Base-by-base conservation (phyloP, 2,113 vertebrate species). In the Ictalurus punctatus region DNA sequence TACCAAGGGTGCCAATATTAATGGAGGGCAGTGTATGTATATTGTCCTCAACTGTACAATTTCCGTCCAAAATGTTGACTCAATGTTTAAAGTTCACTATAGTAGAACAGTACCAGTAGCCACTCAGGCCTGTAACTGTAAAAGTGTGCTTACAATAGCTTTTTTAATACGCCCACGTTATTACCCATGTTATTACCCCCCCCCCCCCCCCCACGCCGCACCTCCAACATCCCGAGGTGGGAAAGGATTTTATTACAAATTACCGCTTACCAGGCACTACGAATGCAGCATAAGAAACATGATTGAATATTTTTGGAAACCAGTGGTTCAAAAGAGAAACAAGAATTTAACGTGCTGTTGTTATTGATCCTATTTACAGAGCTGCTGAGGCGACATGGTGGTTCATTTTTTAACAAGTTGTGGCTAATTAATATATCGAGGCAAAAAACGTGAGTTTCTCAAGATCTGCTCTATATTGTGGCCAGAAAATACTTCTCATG, bases 291-390 rank as follows among this genome's bases (percentile, higher is more conserved):
- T 40, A 44, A 76, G 73, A 17, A 44, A 76, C 19, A 44, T 23
- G 2, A 76, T 10, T 44, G 19, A 9, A 76, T 44, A 10, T 76
- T 76, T 76, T 17, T 30, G 27, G 30, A 4, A n/a, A 30, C 6
- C 44, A 56, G 27, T 56, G 56, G 73, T 54, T n/a, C 54, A 69
- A 58, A 67, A 54, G 86, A 80, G 61, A 73, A 86, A 87, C 82
- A 30, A 10, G 10, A n/a, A 21, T 80, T 89, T 90, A 91, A 92
- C 87, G 48, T 89, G 48, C 21, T 25, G n/a, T 74, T 76, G 48
- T 79, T 90, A 92, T 91, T 87, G 90, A 90, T 92, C 78, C 25
- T 73, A 74, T 90, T 83, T 85, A 85, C 44, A 76, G 19, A 23
- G 16, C 74, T 48, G 74, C 74, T 44, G 3, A 19, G 4, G 73